These are phyloP conservation scores for Tenthredo distinguenda DNA, from an alignment of 2,888 invertebrate genomes.

Conservation along the genomic window DNA sequence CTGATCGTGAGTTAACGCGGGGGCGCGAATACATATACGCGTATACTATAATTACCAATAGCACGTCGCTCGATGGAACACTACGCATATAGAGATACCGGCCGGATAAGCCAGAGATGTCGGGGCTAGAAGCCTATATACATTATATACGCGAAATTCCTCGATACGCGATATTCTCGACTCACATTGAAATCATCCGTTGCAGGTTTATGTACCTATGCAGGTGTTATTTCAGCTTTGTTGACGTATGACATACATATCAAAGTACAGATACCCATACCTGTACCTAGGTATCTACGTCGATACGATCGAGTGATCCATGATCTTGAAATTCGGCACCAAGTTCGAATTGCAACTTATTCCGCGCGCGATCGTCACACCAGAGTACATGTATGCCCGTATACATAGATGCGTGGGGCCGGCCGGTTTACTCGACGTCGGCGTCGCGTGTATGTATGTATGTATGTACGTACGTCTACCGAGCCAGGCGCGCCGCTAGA, in stretches of 20 bases:
- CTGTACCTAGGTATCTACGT: too few relatives aligned
- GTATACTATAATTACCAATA: background rate
- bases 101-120: background rate
- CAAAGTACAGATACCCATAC: background rate
- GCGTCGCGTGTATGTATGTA: background rate
- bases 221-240: too few relatives aligned
- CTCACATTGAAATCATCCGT: too few relatives aligned
- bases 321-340: background rate
- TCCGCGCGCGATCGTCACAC: background rate
- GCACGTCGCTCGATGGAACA: background rate
- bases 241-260: too few relatives aligned
- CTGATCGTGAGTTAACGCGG: background rate
- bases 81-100: background rate
- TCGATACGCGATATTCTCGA: too few relatives aligned
- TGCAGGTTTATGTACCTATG: too few relatives aligned
- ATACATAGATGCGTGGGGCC: background rate
- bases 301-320: background rate
- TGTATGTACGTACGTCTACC: background rate
- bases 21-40: background rate
- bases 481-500: slow-evolving; percentile 7
- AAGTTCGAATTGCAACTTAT: background rate
- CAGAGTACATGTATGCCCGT: background rate
- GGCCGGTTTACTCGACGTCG: background rate
- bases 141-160: background rate
- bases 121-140: background rate